Evolutionary conservation across 2,113 vertebrate species (phyloP), one percentile per base, ranked within the genome.

Genomic region (Thinocorus orbignyianus): DNA sequence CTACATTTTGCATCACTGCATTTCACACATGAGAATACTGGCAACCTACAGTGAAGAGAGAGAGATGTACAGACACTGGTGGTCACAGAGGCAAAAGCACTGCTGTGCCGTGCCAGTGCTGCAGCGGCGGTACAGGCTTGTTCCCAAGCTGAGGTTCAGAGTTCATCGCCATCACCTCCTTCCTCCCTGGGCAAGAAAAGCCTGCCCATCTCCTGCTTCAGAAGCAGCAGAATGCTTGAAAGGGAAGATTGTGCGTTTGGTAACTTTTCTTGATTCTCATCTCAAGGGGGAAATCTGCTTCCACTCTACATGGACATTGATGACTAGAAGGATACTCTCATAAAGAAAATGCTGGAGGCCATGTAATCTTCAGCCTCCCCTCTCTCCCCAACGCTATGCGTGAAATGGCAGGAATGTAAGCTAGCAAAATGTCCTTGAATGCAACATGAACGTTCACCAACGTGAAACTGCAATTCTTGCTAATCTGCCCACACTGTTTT

Each of bases 301-400:
- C 88, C 31, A 23, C 37, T 17, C 46, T 83, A 48, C 1, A 1
- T 0, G 51, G 55, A 65, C 76, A 60, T 2, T 33, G 49, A 71
- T 37, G 2, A 1, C 61, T 76, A 31, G 55, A 92, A 95, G 69
- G 80, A 95, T 71, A 52, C 10, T 64, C 55, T 78, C 64, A 66
- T 66, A 73, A 84, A 92, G 82, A 88, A 86, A 91, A 60, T 33
- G 51, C 91, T 91, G 61, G 52, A 85, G 84, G 70, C 91, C 52
- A 55, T 62, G 62, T 20, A 52, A 82, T 57, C 57, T 68, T 76
- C 87, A 87, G 57, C n/a, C 23, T 88, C 19, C 22, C 9, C 49
- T 61, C 87, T 51, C 61, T 82, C 54, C 83, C 61, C 77, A 84
- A 74, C 5, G 10, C 4, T 64, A 54, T 2, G 23, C 41, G 69